A percentile compares a stretch with the other conserved stretches of the same genome.
Evolutionary conservation across 2,113 vertebrate species (phyloP).

Genomic region (Columbina picui): DNA sequence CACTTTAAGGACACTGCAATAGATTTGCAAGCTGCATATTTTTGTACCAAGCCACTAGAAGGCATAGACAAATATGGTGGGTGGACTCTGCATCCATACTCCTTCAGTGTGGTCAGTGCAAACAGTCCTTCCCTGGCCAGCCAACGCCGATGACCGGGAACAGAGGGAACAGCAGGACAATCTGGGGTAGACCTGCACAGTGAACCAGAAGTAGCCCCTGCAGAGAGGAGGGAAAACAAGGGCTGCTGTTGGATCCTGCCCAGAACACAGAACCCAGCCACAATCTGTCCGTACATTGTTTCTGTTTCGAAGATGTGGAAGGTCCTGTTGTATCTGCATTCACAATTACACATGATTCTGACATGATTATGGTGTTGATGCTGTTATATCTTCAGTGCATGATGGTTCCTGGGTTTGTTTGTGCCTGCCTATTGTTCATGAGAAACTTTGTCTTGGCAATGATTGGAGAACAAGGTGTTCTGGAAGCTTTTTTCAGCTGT

Average conservation of each 20-base stretch:
- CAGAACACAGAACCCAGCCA: slow-evolving; percentile 1
- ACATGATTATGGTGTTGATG: slow-evolving; percentile 15
- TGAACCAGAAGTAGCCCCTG: slow-evolving; percentile 27
- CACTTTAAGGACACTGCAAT: neutral
- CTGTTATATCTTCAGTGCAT: slow-evolving; percentile 54
- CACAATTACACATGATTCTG: slow-evolving; percentile 14
- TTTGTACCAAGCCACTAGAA: neutral
- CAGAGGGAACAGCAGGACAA: neutral
- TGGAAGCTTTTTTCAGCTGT: slow-evolving; percentile 74
- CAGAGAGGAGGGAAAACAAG: neutral
- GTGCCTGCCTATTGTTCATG: slow-evolving; percentile 57
- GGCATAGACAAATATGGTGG: neutral
- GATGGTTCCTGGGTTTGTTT: slow-evolving; percentile 44
- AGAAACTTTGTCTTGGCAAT: slow-evolving; percentile 49
- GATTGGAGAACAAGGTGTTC: slow-evolving; percentile 62
- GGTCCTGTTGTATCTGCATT: neutral
- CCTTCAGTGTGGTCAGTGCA: neutral
- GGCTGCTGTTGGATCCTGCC: slow-evolving; percentile 26
- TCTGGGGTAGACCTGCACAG: neutral
- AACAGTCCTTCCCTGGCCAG: neutral
- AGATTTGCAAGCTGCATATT: neutral
- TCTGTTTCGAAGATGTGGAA: neutral
- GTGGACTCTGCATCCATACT: neutral
- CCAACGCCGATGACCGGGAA: neutral
- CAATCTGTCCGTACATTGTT: neutral